Conservation (phyloP, 2,888 invertebrate species). For the Beris morrisii region DNA sequence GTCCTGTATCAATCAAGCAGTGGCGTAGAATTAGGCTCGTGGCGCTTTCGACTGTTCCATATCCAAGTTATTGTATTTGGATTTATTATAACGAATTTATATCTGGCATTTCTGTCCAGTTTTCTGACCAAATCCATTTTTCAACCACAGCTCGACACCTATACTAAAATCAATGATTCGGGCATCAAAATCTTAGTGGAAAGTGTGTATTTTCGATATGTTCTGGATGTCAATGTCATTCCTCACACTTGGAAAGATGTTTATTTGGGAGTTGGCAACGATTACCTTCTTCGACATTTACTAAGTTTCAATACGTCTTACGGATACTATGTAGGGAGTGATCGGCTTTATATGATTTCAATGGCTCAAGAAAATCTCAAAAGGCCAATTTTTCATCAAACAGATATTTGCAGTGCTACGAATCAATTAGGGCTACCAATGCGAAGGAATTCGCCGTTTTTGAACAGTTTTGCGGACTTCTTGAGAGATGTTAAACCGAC, state of each 20-base stretch:
- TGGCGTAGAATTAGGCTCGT: not conserved
- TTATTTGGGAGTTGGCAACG: not conserved
- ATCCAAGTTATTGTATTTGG: slow-evolving; percentile 16
- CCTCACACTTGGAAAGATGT: not conserved
- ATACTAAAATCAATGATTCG: slow-evolving; percentile 10
- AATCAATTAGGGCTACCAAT: not conserved
- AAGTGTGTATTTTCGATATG: not conserved
- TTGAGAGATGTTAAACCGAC: not conserved
- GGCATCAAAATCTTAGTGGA: slow-evolving; percentile 6
- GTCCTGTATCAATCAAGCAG: slow-evolving; percentile 5
- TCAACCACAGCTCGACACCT: slow-evolving; percentile 7
- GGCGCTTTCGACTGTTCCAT: slow-evolving; percentile 1
- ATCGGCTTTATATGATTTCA: not conserved
- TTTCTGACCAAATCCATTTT: slow-evolving; percentile 14
- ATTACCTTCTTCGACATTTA: slow-evolving; percentile 3
- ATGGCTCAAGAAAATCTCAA: slow-evolving; percentile 5
- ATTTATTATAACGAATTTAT: slow-evolving; percentile 16
- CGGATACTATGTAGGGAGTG: slow-evolving; percentile 10
- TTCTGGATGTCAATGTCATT: not conserved
- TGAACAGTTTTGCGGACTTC: not conserved
- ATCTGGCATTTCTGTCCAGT: slow-evolving; percentile 16
- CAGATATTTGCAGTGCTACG: slow-evolving; percentile 9
- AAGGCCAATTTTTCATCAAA: slow-evolving; percentile 11
- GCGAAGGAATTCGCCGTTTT: slow-evolving; percentile 8
- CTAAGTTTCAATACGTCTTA: not conserved